Percentiles rank a stretch among this genome's conserved stretches.
Evolutionary conservation across 2,888 invertebrate species (phyloP).

Genomic region (Papilio gigon): DNA sequence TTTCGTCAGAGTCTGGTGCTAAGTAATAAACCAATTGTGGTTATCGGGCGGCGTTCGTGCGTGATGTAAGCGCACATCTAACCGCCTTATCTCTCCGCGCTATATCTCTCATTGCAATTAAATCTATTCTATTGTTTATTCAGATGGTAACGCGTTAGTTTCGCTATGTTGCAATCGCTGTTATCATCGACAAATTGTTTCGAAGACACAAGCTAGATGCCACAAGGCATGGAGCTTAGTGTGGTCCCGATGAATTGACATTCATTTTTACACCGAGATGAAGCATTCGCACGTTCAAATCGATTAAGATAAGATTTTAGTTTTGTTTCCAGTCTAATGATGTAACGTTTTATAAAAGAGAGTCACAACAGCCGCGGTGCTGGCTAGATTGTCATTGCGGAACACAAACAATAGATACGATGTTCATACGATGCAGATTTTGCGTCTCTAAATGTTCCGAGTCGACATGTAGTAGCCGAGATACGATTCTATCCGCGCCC

Average conservation of each 20-base stretch:
- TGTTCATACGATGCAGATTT: background rate
- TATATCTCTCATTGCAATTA: slow-evolving; percentile 25
- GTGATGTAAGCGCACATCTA: slow-evolving; percentile 45
- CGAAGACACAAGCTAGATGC: background rate
- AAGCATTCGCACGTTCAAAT: too few species aligned
- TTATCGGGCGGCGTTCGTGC: slow-evolving; percentile 45
- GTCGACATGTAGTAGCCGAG: background rate
- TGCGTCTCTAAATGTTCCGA: slow-evolving; percentile 11
- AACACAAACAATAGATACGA: too few species aligned
- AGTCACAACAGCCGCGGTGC: too few species aligned
- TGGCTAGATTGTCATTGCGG: too few species aligned
- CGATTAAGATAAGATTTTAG: too few species aligned
- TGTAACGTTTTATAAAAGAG: too few species aligned
- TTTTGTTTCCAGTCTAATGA: too few species aligned
- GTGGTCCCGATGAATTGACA: background rate
- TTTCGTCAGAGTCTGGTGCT: slow-evolving; percentile 23
- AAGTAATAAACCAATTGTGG: slow-evolving; percentile 47
- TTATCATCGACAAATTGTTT: background rate
- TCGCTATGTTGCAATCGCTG: background rate
- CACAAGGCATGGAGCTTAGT: background rate
- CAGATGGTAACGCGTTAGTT: slow-evolving; percentile 17
- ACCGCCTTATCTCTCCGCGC: slow-evolving; percentile 44
- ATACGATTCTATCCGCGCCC: slow-evolving; percentile 2
- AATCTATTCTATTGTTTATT: slow-evolving; percentile 34
- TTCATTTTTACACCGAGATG: slow-evolving; percentile 5